These are phyloP conservation scores for Paradoxurus hermaphroditus DNA, from an alignment of 2,113 vertebrate species.

Conservation along the genomic window DNA sequence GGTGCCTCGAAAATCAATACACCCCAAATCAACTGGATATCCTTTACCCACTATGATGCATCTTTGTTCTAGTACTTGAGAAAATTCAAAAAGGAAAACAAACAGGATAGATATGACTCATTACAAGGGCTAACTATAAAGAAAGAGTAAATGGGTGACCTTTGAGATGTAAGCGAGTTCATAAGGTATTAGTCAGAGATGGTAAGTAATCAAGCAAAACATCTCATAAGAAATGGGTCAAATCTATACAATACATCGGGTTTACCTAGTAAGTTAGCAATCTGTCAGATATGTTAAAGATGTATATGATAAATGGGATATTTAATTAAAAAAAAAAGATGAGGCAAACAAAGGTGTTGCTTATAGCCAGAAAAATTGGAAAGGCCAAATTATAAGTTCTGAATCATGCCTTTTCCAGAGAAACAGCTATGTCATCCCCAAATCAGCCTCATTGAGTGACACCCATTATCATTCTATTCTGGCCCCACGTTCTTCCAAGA, in stretches of 20 bases:
- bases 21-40: background rate
- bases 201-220: background rate
- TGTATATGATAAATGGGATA: background rate
- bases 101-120: background rate
- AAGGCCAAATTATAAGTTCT: background rate
- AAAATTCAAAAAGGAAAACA: background rate
- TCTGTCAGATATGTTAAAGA: background rate
- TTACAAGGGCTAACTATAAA: background rate
- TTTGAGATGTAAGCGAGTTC: background rate
- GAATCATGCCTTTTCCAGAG: background rate
- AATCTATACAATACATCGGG: background rate
- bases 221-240: background rate
- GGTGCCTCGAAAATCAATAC: background rate
- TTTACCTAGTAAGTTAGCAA: background rate
- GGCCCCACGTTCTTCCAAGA: background rate
- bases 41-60: background rate
- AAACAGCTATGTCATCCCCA: background rate
- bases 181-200: background rate
- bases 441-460: background rate
- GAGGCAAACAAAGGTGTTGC: background rate
- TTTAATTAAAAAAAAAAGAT: background rate
- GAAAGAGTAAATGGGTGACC: background rate
- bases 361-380: background rate
- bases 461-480: background rate
- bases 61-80: background rate